phyloP scores from a whole-genome alignment of 2,113 vertebrate species.

The Guaruba guarouba region DNA sequence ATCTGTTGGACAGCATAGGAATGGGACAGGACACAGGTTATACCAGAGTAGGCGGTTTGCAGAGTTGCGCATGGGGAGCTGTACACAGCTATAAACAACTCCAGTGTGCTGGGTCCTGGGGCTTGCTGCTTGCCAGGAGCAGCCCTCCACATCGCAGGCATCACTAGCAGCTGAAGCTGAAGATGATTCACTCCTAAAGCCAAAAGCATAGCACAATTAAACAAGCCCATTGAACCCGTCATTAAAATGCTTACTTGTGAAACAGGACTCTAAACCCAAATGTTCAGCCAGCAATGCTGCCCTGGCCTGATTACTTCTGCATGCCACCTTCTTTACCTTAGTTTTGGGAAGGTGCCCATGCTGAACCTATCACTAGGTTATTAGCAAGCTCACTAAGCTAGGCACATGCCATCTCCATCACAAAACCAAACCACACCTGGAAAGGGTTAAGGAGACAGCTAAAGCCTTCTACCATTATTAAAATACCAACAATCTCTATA shows the following conservation, averaged over 20 bases:
- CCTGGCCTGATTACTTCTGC: not conserved
- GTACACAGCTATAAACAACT: not conserved
- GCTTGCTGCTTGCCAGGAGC: not conserved
- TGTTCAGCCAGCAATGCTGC: not conserved
- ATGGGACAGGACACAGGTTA: rapidly evolving
- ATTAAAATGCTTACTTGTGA: constrained; percentile 19
- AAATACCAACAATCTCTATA: not conserved
- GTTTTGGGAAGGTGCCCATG: not conserved
- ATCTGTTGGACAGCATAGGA: not conserved
- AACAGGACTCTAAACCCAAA: constrained; percentile 18
- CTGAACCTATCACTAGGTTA: not conserved
- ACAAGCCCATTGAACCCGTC: not conserved
- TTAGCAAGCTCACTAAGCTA: not conserved
- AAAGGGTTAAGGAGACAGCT: not conserved
- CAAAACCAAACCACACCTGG: not conserved
- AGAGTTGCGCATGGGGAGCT: not conserved
- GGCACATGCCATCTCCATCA: not conserved
- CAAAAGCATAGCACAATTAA: constrained; percentile 35
- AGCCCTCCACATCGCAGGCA: not conserved
- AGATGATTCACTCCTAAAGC: constrained; percentile 28
- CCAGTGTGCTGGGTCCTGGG: not conserved
- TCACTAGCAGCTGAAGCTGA: not conserved
- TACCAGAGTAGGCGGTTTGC: not conserved
- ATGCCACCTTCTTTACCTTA: not conserved
- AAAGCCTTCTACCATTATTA: not conserved